Conservation (phyloP, 53 echinoderm and acorn worm species). For the Glandiceps talaboti region DNA sequence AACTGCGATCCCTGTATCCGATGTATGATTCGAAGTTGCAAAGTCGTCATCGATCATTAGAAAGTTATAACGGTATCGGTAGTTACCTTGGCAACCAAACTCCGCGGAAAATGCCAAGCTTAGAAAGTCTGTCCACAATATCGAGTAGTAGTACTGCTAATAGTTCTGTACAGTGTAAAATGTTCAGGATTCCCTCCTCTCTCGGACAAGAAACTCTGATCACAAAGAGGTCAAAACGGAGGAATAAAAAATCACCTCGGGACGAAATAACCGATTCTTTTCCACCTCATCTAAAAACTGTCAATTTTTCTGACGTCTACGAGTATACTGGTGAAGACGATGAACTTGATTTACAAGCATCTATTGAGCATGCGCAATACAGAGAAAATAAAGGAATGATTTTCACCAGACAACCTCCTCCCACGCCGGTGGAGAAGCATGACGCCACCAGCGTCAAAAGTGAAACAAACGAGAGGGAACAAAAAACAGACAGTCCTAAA, state of each 20-base stretch:
- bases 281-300: background rate
- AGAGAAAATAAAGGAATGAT: background rate
- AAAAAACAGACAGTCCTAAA: background rate
- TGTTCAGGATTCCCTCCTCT: background rate
- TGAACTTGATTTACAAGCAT: background rate
- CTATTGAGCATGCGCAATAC: background rate
- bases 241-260: background rate
- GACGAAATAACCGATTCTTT: background rate
- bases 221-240: background rate
- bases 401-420: background rate
- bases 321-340: background rate
- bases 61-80: background rate
- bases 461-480: background rate
- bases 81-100: background rate
- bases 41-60: background rate
- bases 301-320: background rate
- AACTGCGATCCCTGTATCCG: conserved; percentile 51
- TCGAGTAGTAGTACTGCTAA: background rate
- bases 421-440: background rate
- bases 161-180: background rate
- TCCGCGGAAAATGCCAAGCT: background rate
- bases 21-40: conserved; percentile 45
- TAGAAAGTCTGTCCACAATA: background rate
- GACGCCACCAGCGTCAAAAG: background rate
- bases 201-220: background rate